phyloP scores from a whole-genome alignment of 2,113 vertebrate species.

The Hystrix brachyura region DNA sequence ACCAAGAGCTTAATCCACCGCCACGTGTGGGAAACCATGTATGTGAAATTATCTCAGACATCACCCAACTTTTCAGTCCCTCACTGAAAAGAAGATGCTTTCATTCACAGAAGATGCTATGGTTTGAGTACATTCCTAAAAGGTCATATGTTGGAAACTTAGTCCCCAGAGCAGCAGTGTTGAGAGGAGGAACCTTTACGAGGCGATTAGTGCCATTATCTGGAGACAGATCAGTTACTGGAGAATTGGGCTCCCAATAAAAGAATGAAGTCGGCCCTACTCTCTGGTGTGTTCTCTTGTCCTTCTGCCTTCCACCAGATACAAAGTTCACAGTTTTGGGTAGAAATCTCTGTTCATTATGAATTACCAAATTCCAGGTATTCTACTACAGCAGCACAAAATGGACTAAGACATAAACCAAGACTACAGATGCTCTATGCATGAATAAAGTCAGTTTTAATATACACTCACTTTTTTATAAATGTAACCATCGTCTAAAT shows the following conservation, averaged over 20 bases:
- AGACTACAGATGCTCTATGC: background rate
- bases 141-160: background rate
- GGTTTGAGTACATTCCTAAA: background rate
- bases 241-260: background rate
- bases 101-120: background rate
- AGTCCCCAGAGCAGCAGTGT: background rate
- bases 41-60: background rate
- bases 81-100: background rate
- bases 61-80: background rate
- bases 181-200: background rate
- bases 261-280: background rate
- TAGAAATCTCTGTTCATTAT: background rate
- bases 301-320: background rate
- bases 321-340: background rate
- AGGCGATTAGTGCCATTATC: background rate
- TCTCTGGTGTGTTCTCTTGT: background rate
- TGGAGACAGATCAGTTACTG: rapidly evolving
- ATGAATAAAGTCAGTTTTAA: background rate
- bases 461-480: background rate
- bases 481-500: background rate
- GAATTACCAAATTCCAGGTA: background rate
- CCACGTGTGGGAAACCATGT: background rate
- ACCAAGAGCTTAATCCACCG: background rate
- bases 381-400: background rate
- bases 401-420: background rate